phyloP scores from a whole-genome alignment of 2,797 vertebrate species.

The Octomys mimax region DNA sequence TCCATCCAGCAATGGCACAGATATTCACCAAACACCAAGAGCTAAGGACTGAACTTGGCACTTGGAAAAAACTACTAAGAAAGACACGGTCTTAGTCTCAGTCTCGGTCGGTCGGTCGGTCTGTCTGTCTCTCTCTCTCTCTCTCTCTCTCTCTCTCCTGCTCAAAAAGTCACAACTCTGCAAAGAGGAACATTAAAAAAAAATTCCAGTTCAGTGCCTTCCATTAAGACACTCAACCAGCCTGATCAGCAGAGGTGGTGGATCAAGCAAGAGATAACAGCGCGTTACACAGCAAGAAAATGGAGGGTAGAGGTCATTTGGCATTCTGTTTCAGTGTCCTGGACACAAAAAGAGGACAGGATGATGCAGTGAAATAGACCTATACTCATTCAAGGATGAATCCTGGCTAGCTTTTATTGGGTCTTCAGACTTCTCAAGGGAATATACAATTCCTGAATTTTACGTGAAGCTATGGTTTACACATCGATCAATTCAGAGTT shows the following conservation, averaged over 20 bases:
- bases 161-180: background rate
- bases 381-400: background rate
- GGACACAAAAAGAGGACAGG: background rate
- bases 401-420: background rate
- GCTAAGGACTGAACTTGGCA: background rate
- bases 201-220: background rate
- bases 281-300: background rate
- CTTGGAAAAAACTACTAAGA: background rate
- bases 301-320: background rate
- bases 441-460: background rate
- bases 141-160: background rate
- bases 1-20: background rate
- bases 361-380: background rate
- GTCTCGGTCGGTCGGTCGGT: too few species aligned
- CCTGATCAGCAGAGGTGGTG: background rate
- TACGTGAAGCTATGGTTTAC: background rate
- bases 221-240: background rate
- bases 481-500: background rate
- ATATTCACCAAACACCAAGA: constrained; percentile 30
- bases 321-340: background rate
- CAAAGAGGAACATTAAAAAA: background rate
- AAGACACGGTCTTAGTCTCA: background rate
- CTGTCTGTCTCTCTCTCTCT: too few species aligned
- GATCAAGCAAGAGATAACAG: background rate
- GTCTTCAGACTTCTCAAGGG: background rate